Percentiles rank a stretch among this genome's conserved stretches.
Conservation (phyloP, 2,113 vertebrate genomes). For the Laticauda colubrina region DNA sequence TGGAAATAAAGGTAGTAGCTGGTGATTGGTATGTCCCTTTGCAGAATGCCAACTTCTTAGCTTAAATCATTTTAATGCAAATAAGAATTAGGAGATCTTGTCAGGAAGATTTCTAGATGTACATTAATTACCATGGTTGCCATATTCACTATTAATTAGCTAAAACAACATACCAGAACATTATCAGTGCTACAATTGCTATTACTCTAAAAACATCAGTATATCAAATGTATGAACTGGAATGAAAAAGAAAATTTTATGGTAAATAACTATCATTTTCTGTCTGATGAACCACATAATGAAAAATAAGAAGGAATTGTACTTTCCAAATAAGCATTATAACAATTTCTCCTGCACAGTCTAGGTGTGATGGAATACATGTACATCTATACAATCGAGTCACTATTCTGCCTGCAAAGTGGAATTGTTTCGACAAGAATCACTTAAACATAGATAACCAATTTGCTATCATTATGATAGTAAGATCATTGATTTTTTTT, state of each 20-base stretch:
- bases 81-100: not conserved
- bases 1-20: not conserved
- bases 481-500: not conserved
- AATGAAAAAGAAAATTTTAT: not conserved
- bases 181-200: not conserved
- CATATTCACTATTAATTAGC: not conserved
- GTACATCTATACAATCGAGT: not conserved
- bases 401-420: not conserved
- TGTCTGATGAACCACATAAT: not conserved
- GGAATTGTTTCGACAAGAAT: not conserved
- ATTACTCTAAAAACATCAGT: not conserved
- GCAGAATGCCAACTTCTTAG: not conserved
- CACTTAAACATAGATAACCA: not conserved
- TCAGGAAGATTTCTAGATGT: not conserved
- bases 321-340: not conserved
- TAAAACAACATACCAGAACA: not conserved
- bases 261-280: not conserved
- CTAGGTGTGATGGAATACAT: not conserved
- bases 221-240: not conserved
- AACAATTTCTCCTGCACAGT: not conserved
- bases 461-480: not conserved
- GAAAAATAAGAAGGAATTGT: not conserved
- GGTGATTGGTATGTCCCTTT: not conserved
- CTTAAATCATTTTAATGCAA: not conserved
- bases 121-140: not conserved